A percentile compares a stretch with the other conserved stretches of the same genome.
phyloP scores from a whole-genome alignment of 1,140 invertebrate genomes.

The Formica exsecta region DNA sequence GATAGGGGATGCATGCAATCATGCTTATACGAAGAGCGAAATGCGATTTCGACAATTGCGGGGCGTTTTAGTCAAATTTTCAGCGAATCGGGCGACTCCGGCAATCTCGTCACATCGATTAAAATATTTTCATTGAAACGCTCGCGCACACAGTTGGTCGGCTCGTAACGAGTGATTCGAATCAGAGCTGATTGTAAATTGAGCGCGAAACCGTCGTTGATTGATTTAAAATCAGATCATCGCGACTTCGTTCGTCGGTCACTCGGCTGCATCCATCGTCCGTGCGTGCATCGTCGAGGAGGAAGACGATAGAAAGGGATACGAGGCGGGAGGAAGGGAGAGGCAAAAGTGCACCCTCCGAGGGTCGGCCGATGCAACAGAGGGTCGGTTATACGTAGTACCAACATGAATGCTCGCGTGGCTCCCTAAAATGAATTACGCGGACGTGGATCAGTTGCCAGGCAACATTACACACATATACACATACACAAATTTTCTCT shows the following conservation, averaged over 20 bases:
- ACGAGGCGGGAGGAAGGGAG: not conserved
- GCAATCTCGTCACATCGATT: constrained; percentile 67
- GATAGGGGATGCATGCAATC: not conserved
- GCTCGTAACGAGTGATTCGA: constrained; percentile 75
- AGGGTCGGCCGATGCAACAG: constrained; percentile 47
- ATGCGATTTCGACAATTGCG: constrained; percentile 14
- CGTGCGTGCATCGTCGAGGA: constrained; percentile 67
- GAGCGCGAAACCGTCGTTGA: constrained; percentile 85
- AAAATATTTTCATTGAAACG: constrained; percentile 74
- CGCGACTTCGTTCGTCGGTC: constrained; percentile 76
- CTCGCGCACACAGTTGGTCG: constrained; percentile 51
- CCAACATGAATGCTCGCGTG: constrained; percentile 41
- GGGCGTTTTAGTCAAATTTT: constrained; percentile 57
- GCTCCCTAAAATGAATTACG: constrained; percentile 79
- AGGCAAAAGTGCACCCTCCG: constrained; percentile 61
- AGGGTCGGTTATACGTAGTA: constrained; percentile 52
- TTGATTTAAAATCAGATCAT: constrained; percentile 86
- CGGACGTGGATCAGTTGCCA: constrained; percentile 74
- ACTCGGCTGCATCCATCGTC: constrained; percentile 74
- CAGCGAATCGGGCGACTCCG: constrained; percentile 38
- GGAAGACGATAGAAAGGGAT: constrained; percentile 24
- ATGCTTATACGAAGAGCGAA: constrained; percentile 13
- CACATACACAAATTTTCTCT: not conserved
- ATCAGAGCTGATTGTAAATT: constrained; percentile 85
- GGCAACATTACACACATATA: constrained; percentile 62